Evolutionary conservation across 2,888 invertebrate species (phyloP).

Genomic region (Strigamia maritima): DNA sequence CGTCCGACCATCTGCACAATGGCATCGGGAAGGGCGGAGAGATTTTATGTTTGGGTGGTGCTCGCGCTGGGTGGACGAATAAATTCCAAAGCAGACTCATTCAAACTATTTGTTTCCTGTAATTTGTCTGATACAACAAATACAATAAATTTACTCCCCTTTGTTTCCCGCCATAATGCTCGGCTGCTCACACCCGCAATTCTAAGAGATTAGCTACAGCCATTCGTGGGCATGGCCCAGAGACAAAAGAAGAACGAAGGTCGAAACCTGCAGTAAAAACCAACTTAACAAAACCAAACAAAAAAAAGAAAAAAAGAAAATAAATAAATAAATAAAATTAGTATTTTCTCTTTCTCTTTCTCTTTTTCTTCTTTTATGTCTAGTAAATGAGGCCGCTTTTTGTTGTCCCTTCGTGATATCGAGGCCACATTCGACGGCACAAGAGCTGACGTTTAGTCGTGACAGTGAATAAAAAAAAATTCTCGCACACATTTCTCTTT

Average conservation of each 20-base stretch:
- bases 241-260: conserved; percentile 21
- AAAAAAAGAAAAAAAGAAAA: neutral
- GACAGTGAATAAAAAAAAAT: conserved; percentile 20
- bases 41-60: conserved; percentile 40
- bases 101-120: conserved; percentile 40
- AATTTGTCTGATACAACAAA: conserved; percentile 40
- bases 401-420: neutral
- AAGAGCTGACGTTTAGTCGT: conserved; percentile 5
- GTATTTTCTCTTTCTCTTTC: neutral
- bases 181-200: conserved; percentile 37
- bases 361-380: neutral
- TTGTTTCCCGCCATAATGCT: conserved; percentile 38
- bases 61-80: conserved; percentile 31
- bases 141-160: conserved; percentile 38
- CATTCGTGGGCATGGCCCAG: conserved; percentile 27
- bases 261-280: neutral
- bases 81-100: conserved; percentile 39
- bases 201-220: conserved; percentile 37
- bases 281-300: neutral
- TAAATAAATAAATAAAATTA: neutral
- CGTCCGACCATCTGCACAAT: conserved; percentile 36
- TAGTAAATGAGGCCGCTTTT: neutral
- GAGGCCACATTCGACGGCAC: conserved; percentile 8
- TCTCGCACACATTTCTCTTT: conserved; percentile 16
- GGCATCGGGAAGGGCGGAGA: conserved; percentile 30